phyloP scores from a whole-genome alignment of 1,140 invertebrate genomes.

The Papilio aristodemus region DNA sequence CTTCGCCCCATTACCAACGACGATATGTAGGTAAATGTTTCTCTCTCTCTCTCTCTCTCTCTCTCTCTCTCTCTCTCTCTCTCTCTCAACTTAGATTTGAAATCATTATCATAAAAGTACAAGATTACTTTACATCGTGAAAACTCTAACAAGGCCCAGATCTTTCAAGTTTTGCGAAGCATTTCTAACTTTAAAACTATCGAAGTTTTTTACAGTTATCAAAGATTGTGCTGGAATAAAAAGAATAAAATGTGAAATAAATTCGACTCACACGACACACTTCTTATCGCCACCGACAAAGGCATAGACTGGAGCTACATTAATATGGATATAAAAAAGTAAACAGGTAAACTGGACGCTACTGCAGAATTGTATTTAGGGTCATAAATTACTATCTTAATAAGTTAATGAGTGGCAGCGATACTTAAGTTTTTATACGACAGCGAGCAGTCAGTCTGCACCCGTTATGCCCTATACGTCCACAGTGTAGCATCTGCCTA shows the following conservation, averaged over 20 bases:
- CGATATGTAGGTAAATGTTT: too few relatives aligned
- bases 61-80: too few relatives aligned
- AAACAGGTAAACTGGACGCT: slow-evolving; percentile 40
- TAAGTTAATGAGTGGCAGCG: slow-evolving; percentile 76
- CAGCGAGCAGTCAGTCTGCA: slow-evolving; percentile 51
- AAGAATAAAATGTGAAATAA: slow-evolving; percentile 10
- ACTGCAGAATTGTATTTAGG: slow-evolving; percentile 66
- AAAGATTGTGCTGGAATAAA: too few relatives aligned
- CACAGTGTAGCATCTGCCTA: slow-evolving; percentile 67
- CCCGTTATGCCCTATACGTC: slow-evolving; percentile 71
- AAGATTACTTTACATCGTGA: too few relatives aligned
- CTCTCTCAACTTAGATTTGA: too few relatives aligned
- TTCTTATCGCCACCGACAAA: slow-evolving; percentile 9
- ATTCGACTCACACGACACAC: neutral
- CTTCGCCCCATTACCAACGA: too few relatives aligned
- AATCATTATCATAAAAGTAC: too few relatives aligned
- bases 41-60: too few relatives aligned
- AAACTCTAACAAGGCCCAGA: too few relatives aligned
- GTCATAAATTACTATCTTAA: slow-evolving; percentile 79
- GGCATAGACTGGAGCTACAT: slow-evolving; percentile 24
- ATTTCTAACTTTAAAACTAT: too few relatives aligned
- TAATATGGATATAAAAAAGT: slow-evolving; percentile 37
- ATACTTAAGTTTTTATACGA: slow-evolving; percentile 67
- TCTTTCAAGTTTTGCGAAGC: too few relatives aligned
- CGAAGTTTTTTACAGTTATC: too few relatives aligned